Conservation (phyloP, 2,113 vertebrate species). For the Atractosteus spatula region DNA sequence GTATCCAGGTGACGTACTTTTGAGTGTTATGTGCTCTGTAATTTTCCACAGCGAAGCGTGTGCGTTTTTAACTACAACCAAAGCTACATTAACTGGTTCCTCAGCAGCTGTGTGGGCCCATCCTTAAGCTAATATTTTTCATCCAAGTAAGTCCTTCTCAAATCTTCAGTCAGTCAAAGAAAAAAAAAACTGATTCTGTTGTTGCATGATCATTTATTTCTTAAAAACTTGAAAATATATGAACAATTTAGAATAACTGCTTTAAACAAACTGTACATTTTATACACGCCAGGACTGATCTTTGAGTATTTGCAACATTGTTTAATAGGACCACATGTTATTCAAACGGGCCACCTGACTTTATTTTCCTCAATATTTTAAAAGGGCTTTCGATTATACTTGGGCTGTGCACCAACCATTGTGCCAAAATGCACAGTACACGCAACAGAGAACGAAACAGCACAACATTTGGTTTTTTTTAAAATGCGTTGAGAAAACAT, state of each 20-base stretch:
- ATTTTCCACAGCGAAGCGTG: too few species aligned
- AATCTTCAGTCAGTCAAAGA: not conserved
- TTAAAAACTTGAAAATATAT: slow-evolving; percentile 49
- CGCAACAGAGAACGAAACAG: slow-evolving; percentile 37
- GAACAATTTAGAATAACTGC: slow-evolving; percentile 62
- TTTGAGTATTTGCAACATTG: slow-evolving; percentile 32
- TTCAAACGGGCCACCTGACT: slow-evolving; percentile 12
- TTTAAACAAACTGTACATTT: slow-evolving; percentile 81
- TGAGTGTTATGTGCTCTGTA: too few species aligned
- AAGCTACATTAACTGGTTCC: too few species aligned
- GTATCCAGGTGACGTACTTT: too few species aligned
- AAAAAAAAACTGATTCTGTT: slow-evolving; percentile 4
- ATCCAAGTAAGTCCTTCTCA: not conserved
- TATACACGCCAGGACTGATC: slow-evolving; percentile 57
- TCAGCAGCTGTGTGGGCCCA: not conserved
- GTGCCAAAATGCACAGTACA: slow-evolving; percentile 31
- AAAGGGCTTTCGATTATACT: slow-evolving; percentile 4
- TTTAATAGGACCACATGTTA: slow-evolving; percentile 24
- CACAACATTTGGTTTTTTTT: slow-evolving; percentile 10
- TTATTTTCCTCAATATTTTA: slow-evolving; percentile 19
- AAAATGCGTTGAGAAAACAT: slow-evolving; percentile 43
- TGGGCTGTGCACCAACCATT: slow-evolving; percentile 20
- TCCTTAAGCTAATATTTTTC: not conserved
- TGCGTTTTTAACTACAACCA: too few species aligned
- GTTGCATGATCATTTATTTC: slow-evolving; percentile 61